These are phyloP conservation scores for Gambusia holbrooki DNA, from an alignment of 2,113 vertebrate species.

Conservation along the genomic window DNA sequence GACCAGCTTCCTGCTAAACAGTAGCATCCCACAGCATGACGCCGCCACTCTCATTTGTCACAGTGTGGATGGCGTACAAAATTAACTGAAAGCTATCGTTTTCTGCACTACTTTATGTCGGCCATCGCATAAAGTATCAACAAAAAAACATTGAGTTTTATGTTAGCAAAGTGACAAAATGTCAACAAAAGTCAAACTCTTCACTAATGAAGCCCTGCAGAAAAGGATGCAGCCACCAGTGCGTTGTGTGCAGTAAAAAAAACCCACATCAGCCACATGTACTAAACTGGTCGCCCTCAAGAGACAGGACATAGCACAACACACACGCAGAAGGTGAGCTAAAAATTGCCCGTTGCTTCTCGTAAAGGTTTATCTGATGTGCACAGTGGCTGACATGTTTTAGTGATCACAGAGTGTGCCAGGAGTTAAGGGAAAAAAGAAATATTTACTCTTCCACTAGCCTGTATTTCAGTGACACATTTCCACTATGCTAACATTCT, in stretches of 20 bases:
- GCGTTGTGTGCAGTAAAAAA: background rate
- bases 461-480: background rate
- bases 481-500: background rate
- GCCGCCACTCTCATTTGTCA: too few species aligned
- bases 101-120: too few species aligned
- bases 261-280: background rate
- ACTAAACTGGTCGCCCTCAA: background rate
- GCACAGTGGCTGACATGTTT: constrained; percentile 38
- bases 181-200: too few species aligned
- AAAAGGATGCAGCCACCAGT: background rate
- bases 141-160: too few species aligned
- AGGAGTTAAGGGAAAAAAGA: constrained; percentile 22
- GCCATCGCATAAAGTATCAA: too few species aligned
- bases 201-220: background rate
- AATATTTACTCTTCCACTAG: background rate
- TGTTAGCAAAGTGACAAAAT: too few species aligned
- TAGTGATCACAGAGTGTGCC: constrained; percentile 27
- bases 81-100: too few species aligned
- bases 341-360: constrained; percentile 24
- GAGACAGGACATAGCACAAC: constrained; percentile 2
- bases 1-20: too few species aligned
- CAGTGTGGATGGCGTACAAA: too few species aligned
- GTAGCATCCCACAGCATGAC: too few species aligned
- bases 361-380: constrained; percentile 17
- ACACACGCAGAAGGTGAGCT: background rate